A percentile compares a stretch with the other conserved stretches of the same genome.
Conservation (phyloP, 2,113 vertebrate species). For the Suricata suricatta region DNA sequence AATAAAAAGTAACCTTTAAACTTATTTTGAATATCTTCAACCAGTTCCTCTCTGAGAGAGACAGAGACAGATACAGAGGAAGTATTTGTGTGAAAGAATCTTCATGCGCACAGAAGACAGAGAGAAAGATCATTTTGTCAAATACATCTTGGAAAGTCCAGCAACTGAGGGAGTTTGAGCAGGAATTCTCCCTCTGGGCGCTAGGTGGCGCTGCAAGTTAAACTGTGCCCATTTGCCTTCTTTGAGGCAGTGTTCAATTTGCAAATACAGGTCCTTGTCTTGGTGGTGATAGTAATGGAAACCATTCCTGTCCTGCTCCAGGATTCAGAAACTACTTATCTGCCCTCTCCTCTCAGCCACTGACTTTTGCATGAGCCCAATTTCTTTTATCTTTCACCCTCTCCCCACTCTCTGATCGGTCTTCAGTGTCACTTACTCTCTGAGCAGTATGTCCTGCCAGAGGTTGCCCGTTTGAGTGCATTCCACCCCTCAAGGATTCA, state of each 20-base stretch:
- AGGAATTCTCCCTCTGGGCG: slow-evolving; percentile 36
- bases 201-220: slow-evolving; percentile 64
- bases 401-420: not conserved
- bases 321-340: not conserved
- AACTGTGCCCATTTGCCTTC: not conserved
- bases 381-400: not conserved
- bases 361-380: not conserved
- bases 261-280: not conserved
- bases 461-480: not conserved
- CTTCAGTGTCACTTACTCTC: not conserved
- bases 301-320: not conserved
- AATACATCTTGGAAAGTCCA: not conserved
- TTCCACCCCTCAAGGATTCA: not conserved
- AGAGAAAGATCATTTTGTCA: not conserved
- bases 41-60: not conserved
- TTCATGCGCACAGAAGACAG: not conserved
- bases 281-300: not conserved
- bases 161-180: not conserved
- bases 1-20: not conserved
- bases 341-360: not conserved
- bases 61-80: not conserved
- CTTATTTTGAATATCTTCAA: not conserved
- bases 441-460: not conserved
- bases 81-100: not conserved
- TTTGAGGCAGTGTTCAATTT: not conserved